phyloP scores from a whole-genome alignment of 2,113 vertebrate genomes.

The Ciconia maguari region DNA sequence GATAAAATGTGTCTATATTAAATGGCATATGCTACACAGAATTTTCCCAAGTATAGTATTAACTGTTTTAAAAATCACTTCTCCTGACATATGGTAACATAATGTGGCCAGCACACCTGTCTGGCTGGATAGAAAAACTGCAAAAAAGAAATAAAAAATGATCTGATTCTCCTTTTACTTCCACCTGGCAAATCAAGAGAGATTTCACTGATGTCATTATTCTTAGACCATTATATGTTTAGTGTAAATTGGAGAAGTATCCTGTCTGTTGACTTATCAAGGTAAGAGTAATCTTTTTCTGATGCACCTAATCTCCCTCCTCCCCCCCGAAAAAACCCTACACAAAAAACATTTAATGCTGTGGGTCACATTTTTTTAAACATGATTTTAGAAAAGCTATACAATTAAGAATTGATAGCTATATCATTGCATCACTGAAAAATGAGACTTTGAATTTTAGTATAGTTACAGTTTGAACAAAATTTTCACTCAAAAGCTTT shows the following conservation, averaged over 20 bases:
- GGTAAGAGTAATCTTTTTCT: background rate
- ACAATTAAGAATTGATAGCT: background rate
- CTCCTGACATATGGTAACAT: slow-evolving; percentile 7
- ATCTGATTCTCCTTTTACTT: background rate
- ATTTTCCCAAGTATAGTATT: slow-evolving; percentile 23
- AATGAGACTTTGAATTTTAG: background rate
- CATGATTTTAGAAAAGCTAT: background rate
- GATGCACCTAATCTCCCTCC: background rate
- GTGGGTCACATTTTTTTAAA: background rate
- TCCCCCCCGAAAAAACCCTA: background rate
- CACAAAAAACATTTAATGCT: background rate
- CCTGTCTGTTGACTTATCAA: background rate
- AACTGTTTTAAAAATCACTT: slow-evolving; percentile 12
- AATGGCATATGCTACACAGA: background rate
- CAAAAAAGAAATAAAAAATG: background rate
- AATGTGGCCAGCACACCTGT: slow-evolving; percentile 13
- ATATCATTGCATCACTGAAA: background rate
- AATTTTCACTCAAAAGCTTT: background rate
- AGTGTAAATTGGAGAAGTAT: background rate
- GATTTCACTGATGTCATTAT: background rate
- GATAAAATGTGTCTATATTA: slow-evolving; percentile 6
- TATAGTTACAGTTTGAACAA: background rate
- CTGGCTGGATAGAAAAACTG: background rate
- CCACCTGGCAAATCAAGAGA: background rate
- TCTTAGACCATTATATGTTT: background rate